phyloP scores from a whole-genome alignment of 2,113 vertebrate species.

The Hippopotamus amphibius region DNA sequence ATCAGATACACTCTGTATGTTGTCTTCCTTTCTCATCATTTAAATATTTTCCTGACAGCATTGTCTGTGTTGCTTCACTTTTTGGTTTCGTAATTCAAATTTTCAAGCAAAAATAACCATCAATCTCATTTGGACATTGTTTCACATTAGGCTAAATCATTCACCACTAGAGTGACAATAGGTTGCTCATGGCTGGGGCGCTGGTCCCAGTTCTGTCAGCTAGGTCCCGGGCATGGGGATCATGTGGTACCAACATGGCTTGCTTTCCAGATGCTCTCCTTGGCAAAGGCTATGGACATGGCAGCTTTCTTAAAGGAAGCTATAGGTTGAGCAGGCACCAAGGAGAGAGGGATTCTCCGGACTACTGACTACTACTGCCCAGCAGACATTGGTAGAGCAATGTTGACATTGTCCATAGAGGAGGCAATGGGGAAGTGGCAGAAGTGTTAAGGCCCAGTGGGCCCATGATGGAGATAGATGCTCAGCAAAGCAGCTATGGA shows the following conservation, averaged over 20 bases:
- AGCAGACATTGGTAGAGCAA: background rate
- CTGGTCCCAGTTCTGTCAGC: background rate
- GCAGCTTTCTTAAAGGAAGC: background rate
- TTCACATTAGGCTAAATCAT: background rate
- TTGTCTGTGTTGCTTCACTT: background rate
- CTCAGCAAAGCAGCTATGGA: background rate
- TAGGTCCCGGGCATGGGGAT: background rate
- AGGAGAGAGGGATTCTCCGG: background rate
- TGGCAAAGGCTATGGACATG: background rate
- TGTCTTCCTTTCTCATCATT: background rate
- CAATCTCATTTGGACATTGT: background rate
- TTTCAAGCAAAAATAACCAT: background rate
- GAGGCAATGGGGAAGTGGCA: background rate
- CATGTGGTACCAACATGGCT: background rate
- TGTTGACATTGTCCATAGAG: background rate
- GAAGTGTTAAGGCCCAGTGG: background rate
- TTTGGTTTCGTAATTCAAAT: background rate
- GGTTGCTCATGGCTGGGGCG: background rate
- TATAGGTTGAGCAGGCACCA: background rate
- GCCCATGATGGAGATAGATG: background rate
- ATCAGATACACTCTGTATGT: background rate
- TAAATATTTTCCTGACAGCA: background rate
- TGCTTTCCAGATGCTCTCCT: background rate
- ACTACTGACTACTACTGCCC: background rate
- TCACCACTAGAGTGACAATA: too few species aligned